phyloP scores from a whole-genome alignment of 1,140 invertebrate genomes.

The Anadara kagoshimensis region DNA sequence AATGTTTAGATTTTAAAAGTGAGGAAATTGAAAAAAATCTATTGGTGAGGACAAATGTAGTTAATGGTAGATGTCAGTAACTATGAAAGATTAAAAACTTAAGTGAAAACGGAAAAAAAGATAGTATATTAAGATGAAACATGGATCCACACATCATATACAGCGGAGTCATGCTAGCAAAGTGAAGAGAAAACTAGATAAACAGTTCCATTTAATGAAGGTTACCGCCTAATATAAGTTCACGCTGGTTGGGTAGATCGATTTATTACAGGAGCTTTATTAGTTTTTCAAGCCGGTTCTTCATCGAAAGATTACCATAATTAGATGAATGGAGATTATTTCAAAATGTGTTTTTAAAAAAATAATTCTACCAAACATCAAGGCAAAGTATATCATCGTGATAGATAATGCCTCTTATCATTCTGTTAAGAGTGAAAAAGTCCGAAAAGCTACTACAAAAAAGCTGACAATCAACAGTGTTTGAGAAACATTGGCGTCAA shows the following conservation, averaged over 20 bases:
- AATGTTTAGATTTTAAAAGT: not conserved
- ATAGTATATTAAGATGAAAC: slow-evolving; percentile 1
- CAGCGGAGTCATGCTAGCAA: not conserved
- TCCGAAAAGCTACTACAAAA: not conserved
- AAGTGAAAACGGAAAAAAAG: not conserved
- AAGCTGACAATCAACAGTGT: not conserved
- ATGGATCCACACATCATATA: not conserved
- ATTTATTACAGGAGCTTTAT: not conserved
- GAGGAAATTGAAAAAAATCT: not conserved
- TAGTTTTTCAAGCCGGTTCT: not conserved
- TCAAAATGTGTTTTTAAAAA: not conserved
- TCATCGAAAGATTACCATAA: slow-evolving; percentile 8
- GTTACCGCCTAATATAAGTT: not conserved
- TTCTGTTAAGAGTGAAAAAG: slow-evolving; percentile 3
- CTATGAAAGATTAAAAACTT: not conserved
- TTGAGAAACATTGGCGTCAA: not conserved
- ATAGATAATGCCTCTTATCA: too few species aligned
- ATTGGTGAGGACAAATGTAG: not conserved
- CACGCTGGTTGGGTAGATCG: not conserved
- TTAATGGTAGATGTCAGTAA: not conserved
- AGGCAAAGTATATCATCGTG: not conserved
- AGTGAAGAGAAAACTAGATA: not conserved
- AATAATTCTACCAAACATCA: not conserved
- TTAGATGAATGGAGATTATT: slow-evolving; percentile 2
- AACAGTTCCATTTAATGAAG: not conserved